Evolutionary conservation across 2,113 vertebrate species (phyloP).

Genomic region (Piaya cayana): DNA sequence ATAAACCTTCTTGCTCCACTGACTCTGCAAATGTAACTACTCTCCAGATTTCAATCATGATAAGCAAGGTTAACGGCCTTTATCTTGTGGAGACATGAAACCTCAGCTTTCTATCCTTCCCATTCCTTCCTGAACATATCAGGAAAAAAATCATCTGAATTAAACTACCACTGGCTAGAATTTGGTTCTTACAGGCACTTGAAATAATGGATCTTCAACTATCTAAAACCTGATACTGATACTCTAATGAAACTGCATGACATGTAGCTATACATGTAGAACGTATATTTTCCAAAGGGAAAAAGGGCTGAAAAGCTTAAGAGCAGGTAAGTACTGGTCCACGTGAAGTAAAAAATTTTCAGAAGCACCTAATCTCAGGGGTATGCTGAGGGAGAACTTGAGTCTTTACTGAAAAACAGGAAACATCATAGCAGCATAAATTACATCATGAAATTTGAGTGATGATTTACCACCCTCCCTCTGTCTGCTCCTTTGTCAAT

Average conservation of each 20-base stretch:
- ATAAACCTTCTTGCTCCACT: neutral
- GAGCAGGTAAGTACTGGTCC: neutral
- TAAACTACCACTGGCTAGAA: neutral
- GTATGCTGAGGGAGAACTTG: neutral
- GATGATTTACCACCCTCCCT: neutral
- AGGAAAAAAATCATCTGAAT: neutral
- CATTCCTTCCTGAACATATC: neutral
- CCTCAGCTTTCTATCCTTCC: neutral
- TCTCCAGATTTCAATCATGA: neutral
- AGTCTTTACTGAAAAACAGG: neutral
- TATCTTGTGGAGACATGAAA: neutral
- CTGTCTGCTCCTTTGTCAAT: neutral
- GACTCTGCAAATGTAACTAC: neutral
- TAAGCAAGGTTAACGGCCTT: neutral
- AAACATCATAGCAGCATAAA: neutral
- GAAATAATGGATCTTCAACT: neutral
- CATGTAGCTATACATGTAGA: neutral
- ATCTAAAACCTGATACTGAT: neutral
- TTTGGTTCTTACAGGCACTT: neutral
- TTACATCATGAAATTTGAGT: neutral
- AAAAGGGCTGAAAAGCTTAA: neutral
- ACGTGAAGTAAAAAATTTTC: neutral
- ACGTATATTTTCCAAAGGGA: neutral
- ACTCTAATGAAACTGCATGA: neutral
- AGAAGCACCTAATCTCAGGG: neutral